Conservation (phyloP, 2,888 invertebrate genomes). For the Scaptomyza polygonia region DNA sequence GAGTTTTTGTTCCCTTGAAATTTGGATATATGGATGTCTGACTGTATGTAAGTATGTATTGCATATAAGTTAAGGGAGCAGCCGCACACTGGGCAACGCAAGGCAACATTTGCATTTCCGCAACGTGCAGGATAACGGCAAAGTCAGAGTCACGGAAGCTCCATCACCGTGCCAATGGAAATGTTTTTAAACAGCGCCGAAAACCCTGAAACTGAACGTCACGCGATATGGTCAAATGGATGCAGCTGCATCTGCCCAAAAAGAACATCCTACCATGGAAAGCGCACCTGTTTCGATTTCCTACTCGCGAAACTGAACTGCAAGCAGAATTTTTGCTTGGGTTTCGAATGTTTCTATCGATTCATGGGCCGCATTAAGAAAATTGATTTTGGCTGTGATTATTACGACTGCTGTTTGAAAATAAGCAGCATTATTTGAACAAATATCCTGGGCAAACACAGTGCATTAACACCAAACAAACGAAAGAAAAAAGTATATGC, state of each 20-base stretch:
- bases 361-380: constrained; percentile 47
- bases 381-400: constrained; percentile 71
- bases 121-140: background rate
- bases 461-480: constrained; percentile 55
- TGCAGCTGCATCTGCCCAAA: background rate
- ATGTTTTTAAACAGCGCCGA: constrained; percentile 51
- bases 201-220: constrained; percentile 5
- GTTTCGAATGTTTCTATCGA: constrained; percentile 8
- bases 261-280: background rate
- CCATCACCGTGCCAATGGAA: constrained; percentile 15
- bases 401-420: constrained; percentile 38
- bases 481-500: constrained; percentile 33
- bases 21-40: too few relatives aligned
- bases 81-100: constrained; percentile 5
- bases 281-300: constrained; percentile 54
- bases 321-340: too few relatives aligned
- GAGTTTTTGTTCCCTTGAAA: too few relatives aligned
- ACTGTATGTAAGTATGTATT: too few relatives aligned
- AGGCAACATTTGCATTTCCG: constrained; percentile 64
- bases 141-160: constrained; percentile 46
- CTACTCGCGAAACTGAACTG: background rate
- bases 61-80: too few relatives aligned
- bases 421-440: constrained; percentile 57
- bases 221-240: constrained; percentile 35
- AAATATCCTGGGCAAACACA: constrained; percentile 61